phyloP scores from a whole-genome alignment of 1,140 invertebrate species.

The Hyphantria cunea region DNA sequence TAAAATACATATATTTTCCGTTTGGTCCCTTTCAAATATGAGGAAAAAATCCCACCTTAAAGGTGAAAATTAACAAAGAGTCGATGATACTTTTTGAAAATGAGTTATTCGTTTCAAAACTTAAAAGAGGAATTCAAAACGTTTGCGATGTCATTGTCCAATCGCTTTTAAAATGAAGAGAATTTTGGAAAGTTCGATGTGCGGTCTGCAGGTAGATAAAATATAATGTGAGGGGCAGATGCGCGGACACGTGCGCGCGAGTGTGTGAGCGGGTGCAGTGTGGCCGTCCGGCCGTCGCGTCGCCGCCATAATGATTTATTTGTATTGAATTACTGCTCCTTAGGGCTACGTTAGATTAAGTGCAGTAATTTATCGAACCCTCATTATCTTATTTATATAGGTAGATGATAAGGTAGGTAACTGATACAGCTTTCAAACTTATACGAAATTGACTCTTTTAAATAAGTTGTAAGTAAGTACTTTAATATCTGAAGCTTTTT shows the following conservation, averaged over 20 bases:
- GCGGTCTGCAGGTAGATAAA: conserved; percentile 39
- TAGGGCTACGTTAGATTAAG: conserved; percentile 3
- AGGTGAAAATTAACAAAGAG: too few relatives aligned
- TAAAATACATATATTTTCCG: too few relatives aligned
- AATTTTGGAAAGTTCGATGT: conserved; percentile 6
- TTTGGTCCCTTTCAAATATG: too few relatives aligned
- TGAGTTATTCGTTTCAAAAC: too few relatives aligned
- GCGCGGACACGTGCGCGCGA: conserved; percentile 45
- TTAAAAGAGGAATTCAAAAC: too few relatives aligned
- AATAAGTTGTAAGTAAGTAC: too few relatives aligned
- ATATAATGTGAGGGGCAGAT: conserved; percentile 47
- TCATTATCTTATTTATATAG: neutral
- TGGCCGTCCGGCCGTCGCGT: neutral
- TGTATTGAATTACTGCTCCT: conserved; percentile 3
- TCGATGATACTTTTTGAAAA: too few relatives aligned
- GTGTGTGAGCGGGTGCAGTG: conserved; percentile 5
- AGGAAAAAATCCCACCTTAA: too few relatives aligned
- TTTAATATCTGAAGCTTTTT: too few relatives aligned
- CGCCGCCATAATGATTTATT: conserved; percentile 13
- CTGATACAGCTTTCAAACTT: too few relatives aligned
- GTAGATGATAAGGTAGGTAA: neutral
- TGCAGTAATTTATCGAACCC: neutral
- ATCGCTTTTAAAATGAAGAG: neutral
- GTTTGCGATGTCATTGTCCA: too few relatives aligned
- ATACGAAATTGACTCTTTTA: too few relatives aligned